Conservation (phyloP, 2,797 vertebrate species). For the Myoxocephalus aenaeus region DNA sequence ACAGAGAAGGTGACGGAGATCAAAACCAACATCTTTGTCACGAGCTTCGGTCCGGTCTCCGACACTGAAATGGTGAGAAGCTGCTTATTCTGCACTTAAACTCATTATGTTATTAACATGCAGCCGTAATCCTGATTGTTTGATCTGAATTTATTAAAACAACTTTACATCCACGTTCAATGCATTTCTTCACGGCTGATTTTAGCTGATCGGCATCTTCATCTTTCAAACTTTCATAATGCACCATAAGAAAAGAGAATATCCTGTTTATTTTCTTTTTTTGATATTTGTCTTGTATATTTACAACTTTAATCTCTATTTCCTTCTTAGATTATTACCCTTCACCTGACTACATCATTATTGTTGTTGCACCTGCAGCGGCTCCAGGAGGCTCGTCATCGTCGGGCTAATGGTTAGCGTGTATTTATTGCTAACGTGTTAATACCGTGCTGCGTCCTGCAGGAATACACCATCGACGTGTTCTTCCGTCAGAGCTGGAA, state of each 20-base stretch:
- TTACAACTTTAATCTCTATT: too few species aligned
- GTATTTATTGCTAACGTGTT: neutral
- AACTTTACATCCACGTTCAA: too few species aligned
- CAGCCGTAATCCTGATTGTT: neutral
- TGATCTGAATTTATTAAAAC: neutral
- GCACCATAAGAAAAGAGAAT: neutral
- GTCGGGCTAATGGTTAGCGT: neutral
- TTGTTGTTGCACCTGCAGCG: neutral
- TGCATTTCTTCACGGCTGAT: neutral
- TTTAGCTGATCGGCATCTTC: neutral
- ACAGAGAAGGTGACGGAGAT: slow-evolving; percentile 97
- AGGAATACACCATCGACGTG: slow-evolving; percentile 97
- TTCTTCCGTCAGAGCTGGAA: slow-evolving; percentile 97
- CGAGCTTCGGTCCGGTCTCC: slow-evolving; percentile 97
- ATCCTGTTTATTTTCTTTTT: too few species aligned
- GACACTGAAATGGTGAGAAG: slow-evolving; percentile 96
- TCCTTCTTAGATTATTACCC: too few species aligned
- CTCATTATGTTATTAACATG: neutral
- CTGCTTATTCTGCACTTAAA: neutral
- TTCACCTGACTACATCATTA: neutral
- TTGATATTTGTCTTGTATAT: too few species aligned
- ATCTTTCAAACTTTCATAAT: neutral
- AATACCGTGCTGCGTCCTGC: neutral
- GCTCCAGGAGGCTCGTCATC: neutral
- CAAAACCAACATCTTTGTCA: slow-evolving; percentile 98